A percentile compares a stretch with the other conserved stretches of the same genome.
Conservation (phyloP, 1,140 invertebrate genomes). For the Drosophila prosaltans region DNA sequence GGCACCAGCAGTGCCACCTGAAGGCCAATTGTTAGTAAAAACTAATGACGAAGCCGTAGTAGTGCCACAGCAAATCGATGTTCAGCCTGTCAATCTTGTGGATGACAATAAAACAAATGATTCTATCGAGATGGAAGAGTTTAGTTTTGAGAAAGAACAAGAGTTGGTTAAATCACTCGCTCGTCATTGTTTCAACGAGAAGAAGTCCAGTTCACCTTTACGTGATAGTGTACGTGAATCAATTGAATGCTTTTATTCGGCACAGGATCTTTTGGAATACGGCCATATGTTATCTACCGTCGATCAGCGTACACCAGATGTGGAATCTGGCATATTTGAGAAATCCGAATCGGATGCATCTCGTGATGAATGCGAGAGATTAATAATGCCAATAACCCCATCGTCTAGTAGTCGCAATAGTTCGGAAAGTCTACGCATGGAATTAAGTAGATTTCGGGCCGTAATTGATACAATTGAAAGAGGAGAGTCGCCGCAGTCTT, state of each 20-base stretch:
- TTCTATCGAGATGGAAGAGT: not conserved
- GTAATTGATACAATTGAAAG: conserved; percentile 71
- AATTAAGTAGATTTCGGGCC: conserved; percentile 66
- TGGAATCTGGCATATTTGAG: conserved; percentile 76
- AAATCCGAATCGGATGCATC: conserved; percentile 72
- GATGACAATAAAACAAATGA: not conserved
- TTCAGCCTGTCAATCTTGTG: not conserved
- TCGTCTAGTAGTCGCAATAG: conserved; percentile 48
- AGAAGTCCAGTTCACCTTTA: conserved; percentile 22
- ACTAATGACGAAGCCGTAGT: conserved; percentile 56
- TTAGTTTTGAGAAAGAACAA: conserved; percentile 13
- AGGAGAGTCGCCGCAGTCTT: conserved; percentile 23
- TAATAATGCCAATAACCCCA: conserved; percentile 21
- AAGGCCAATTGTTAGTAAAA: conserved; percentile 33
- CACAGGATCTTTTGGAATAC: conserved; percentile 76
- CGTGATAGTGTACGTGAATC: conserved; percentile 73
- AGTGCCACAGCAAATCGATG: conserved; percentile 59
- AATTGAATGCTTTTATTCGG: conserved; percentile 74
- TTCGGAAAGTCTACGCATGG: conserved; percentile 65
- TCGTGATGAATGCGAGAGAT: conserved; percentile 59
- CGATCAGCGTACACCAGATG: conserved; percentile 70
- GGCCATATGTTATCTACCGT: conserved; percentile 62
- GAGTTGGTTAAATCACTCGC: conserved; percentile 28
- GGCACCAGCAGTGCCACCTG: conserved; percentile 13
- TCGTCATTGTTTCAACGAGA: not conserved